phyloP scores from a whole-genome alignment of 2,888 invertebrate species.

The Eristalis arbustorum region DNA sequence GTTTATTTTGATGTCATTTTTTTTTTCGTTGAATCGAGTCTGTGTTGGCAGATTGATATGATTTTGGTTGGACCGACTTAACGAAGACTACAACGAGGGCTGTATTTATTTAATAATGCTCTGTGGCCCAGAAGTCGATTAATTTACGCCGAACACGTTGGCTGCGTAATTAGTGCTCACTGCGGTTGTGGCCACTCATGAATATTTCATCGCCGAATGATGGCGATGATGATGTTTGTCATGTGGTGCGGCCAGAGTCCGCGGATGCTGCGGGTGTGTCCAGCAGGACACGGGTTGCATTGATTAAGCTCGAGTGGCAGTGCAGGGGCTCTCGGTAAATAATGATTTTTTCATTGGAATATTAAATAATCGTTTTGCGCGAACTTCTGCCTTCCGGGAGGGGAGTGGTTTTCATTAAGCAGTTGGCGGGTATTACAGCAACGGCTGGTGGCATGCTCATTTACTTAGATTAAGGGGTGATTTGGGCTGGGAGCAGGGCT shows the following conservation, averaged over 20 bases:
- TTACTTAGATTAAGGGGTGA: neutral
- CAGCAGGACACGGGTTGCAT: neutral
- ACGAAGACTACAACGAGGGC: neutral
- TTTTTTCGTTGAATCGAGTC: neutral
- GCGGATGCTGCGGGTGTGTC: neutral
- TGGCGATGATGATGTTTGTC: slow-evolving; percentile 6
- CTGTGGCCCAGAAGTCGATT: neutral
- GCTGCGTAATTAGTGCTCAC: neutral
- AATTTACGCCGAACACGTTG: neutral
- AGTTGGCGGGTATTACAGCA: neutral
- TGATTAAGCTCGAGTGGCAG: neutral
- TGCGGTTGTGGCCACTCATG: slow-evolving; percentile 3
- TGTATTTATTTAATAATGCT: neutral
- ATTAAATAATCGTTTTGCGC: neutral
- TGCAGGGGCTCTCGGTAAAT: neutral
- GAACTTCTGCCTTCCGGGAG: neutral
- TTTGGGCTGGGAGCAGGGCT: neutral
- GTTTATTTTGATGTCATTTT: neutral
- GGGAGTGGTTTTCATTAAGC: neutral
- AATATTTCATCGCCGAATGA: slow-evolving; percentile 36
- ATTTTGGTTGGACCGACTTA: neutral
- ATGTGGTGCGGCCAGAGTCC: neutral
- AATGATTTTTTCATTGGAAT: neutral
- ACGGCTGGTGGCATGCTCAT: neutral
- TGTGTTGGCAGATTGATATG: neutral